These are phyloP conservation scores for Rugalucina vietnamica DNA, from an alignment of 2,888 invertebrate genomes.

Conservation along the genomic window DNA sequence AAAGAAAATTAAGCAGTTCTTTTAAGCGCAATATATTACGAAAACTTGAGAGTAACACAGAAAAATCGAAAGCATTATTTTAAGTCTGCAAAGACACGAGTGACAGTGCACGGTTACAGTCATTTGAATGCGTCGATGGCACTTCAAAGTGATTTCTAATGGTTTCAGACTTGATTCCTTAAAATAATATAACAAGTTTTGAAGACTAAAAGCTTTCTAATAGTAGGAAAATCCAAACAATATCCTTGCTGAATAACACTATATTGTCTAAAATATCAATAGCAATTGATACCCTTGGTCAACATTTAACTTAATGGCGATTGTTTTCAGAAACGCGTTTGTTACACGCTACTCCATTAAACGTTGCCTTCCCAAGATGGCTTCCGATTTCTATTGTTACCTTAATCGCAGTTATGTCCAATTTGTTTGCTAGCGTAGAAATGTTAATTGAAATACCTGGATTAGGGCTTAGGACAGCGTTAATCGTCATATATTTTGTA, in stretches of 20 bases:
- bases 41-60: no score
- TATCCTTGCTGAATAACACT: background rate
- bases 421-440: background rate
- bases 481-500: no score
- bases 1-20: no score
- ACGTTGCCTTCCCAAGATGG: no score
- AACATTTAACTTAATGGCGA: background rate
- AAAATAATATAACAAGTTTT: background rate
- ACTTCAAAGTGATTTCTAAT: background rate
- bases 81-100: no score
- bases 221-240: background rate
- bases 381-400: background rate
- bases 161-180: background rate
- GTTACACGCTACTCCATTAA: no score
- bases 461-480: no score
- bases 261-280: background rate
- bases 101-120: no score
- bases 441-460: background rate
- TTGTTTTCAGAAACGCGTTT: background rate
- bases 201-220: background rate
- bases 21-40: no score
- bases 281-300: background rate
- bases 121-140: background rate
- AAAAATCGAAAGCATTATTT: no score
- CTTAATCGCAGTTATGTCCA: background rate